phyloP scores from a whole-genome alignment of 2,797 vertebrate genomes.

The Siniperca undulata region DNA sequence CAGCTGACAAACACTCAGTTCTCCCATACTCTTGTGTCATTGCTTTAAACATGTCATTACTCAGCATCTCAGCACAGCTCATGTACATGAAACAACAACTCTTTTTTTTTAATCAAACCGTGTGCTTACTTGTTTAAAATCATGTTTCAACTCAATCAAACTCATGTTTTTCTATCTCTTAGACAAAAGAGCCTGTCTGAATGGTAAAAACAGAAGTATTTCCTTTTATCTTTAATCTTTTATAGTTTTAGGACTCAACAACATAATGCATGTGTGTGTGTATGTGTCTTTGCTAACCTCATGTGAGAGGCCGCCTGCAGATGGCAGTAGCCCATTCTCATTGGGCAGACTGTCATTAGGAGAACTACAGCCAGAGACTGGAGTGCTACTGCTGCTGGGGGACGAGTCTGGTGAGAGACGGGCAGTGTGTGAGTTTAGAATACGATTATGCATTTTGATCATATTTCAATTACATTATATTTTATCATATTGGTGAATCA shows the following conservation, averaged over 20 bases:
- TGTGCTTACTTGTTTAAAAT: slow-evolving; percentile 18
- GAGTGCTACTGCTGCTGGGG: slow-evolving; percentile 96
- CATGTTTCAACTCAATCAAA: neutral
- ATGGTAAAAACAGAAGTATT: neutral
- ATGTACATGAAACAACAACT: slow-evolving; percentile 49
- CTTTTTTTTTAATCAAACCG: slow-evolving; percentile 13
- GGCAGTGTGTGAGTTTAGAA: neutral
- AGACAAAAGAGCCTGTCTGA: neutral
- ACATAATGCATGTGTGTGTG: neutral
- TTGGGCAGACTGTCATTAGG: slow-evolving; percentile 93
- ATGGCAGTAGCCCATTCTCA: slow-evolving; percentile 90
- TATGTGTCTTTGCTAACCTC: slow-evolving; percentile 84
- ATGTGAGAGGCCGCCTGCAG: slow-evolving; percentile 83
- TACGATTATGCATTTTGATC: neutral
- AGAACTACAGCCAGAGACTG: slow-evolving; percentile 95
- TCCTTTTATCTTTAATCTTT: neutral
- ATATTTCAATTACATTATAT: neutral
- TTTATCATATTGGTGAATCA: neutral
- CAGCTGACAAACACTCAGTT: slow-evolving; percentile 65
- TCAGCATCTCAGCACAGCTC: slow-evolving; percentile 38
- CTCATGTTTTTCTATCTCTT: slow-evolving; percentile 15
- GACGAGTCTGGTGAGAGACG: slow-evolving; percentile 89
- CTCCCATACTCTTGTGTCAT: slow-evolving; percentile 61
- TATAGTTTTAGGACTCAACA: neutral
- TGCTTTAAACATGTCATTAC: slow-evolving; percentile 88